Conservation (phyloP, 2,113 vertebrate genomes). For the Psettodes erumei region DNA sequence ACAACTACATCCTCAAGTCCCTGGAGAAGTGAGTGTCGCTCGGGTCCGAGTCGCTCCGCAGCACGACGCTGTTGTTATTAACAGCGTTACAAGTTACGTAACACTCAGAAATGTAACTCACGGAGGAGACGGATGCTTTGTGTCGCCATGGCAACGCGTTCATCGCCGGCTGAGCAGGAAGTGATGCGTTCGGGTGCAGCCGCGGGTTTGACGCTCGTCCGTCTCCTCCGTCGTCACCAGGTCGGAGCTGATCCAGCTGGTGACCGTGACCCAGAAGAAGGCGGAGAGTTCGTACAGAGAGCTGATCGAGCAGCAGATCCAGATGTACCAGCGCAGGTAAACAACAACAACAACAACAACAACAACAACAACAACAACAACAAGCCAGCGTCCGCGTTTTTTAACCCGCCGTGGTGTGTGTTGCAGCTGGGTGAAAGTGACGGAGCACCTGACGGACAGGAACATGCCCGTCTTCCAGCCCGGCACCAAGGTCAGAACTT, state of each 20-base stretch:
- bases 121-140: too few relatives aligned
- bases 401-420: neutral
- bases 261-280: constrained; percentile 93
- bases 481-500: constrained; percentile 89
- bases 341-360: too few relatives aligned
- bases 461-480: constrained; percentile 91
- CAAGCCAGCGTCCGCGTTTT: fast-evolving
- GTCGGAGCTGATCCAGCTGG: constrained; percentile 96
- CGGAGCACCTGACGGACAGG: constrained; percentile 88
- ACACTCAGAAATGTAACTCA: too few relatives aligned
- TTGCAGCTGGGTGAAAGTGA: constrained; percentile 93
- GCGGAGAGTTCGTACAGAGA: constrained; percentile 91
- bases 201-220: too few relatives aligned
- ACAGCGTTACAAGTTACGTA: too few relatives aligned
- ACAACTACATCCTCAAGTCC: constrained; percentile 99
- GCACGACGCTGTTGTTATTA: too few relatives aligned
- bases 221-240: constrained; percentile 76
- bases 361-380: too few relatives aligned
- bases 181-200: too few relatives aligned
- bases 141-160: too few relatives aligned
- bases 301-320: constrained; percentile 94
- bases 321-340: constrained; percentile 94
- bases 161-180: too few relatives aligned
- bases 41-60: too few relatives aligned
- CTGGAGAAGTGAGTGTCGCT: constrained; percentile 95